Conservation (phyloP, 2,888 invertebrate genomes). For the Deilephila elpenor region DNA sequence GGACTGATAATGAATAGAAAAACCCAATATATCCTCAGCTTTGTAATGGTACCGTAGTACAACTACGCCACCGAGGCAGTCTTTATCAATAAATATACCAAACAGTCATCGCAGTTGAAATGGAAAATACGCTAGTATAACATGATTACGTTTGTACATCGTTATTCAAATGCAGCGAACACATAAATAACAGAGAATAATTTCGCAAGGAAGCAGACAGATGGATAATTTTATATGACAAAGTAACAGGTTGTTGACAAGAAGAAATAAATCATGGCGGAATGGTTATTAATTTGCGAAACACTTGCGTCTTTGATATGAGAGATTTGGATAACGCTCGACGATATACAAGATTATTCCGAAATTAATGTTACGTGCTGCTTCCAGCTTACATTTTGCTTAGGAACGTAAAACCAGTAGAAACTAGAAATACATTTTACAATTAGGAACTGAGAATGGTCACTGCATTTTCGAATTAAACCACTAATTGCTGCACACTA, state of each 20-base stretch:
- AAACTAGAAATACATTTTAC: background rate
- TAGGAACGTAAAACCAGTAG: background rate
- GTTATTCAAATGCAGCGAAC: background rate
- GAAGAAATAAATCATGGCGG: background rate
- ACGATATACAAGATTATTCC: background rate
- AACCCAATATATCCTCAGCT: no score
- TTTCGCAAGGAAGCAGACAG: conserved; percentile 9
- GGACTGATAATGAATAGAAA: no score
- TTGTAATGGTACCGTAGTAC: no score
- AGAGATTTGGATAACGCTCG: background rate
- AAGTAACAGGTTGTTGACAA: conserved; percentile 10
- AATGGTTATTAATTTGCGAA: conserved; percentile 5
- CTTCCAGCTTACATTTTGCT: background rate
- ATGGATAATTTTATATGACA: background rate
- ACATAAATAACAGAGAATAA: background rate
- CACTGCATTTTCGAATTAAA: background rate
- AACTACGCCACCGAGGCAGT: no score
- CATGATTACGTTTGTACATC: background rate
- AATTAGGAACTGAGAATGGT: background rate
- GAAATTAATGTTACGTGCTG: background rate
- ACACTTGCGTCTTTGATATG: background rate
- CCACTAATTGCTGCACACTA: background rate
- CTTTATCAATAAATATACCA: background rate
- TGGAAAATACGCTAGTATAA: background rate
- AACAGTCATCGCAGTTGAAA: background rate